Base-by-base conservation (phyloP, 2,888 invertebrate species). In the Xestia c-nigrum region DNA sequence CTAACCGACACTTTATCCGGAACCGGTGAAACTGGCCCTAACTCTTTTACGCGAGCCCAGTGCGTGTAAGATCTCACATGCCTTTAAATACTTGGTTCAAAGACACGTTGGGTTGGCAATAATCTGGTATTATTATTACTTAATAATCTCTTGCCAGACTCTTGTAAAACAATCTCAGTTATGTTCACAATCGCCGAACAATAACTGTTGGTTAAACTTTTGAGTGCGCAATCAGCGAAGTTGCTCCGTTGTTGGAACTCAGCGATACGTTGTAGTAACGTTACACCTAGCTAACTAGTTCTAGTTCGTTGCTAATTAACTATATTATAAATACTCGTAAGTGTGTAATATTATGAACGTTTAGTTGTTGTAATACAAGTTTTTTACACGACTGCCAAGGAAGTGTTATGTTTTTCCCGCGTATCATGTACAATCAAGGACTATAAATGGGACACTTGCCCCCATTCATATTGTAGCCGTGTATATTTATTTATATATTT, bases 251-350 rank as follows among this genome's bases (percentile, higher is more conserved):
- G 55, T 64, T 74, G 55, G 21, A 57, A 74, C 47, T 74, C 52
- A 21, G 61, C 55, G 63, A 43, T 63, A 78, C 43, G 3, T 24
- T 52, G 64, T 64, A 50, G 72, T 72, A 52, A 72, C 24, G 24
- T 38, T 59, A 79, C 57, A 78, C 65, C 65, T 78, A 21, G 31
- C 19, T 19, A 46, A 66, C 64, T 78, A 72, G 65, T 72, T 72
- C 21, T 16, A 57, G 72, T 14, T 70, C 46, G 78, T 78, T 52
- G 43, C 46, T 72, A 52, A 78, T 65, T 78, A 78, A 65, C 64
- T 38, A 40, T n/a, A 10, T 31, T 50, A 3, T 31, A 31, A 31
- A 31, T 14, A 64, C 40, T 40, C 12, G 50, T 24, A 40, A 31
- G 31, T 7, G 14, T 16, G 6, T 19, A 38, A 52, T n/a, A n/a